Conservation (phyloP, 1,140 invertebrate genomes). For the Drosophila pandora region DNA sequence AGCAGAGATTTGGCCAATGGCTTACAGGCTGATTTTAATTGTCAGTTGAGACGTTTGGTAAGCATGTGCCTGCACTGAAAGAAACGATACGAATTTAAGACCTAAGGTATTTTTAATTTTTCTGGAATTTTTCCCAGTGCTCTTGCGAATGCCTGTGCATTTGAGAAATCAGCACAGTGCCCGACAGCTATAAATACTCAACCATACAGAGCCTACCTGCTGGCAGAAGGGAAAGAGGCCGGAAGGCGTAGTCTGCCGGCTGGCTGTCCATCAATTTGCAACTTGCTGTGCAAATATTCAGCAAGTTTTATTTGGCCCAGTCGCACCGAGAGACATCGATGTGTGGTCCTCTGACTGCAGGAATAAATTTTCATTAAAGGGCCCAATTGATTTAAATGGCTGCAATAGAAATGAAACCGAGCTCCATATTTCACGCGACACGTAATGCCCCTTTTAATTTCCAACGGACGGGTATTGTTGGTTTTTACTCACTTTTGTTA, state of each 20-base stretch:
- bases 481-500: slow-evolving; percentile 14
- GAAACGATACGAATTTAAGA: neutral
- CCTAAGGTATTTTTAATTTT: neutral
- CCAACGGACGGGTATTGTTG: slow-evolving; percentile 21
- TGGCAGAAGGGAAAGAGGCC: neutral
- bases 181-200: slow-evolving; percentile 63
- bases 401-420: slow-evolving; percentile 58
- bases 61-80: neutral
- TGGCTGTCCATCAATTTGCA: slow-evolving; percentile 80
- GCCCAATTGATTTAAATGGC: slow-evolving; percentile 81
- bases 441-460: slow-evolving; percentile 7
- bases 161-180: slow-evolving; percentile 73
- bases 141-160: slow-evolving; percentile 36
- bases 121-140: neutral
- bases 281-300: slow-evolving; percentile 70
- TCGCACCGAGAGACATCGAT: slow-evolving; percentile 6
- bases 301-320: slow-evolving; percentile 70
- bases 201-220: slow-evolving; percentile 56
- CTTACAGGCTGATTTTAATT: slow-evolving; percentile 17
- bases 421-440: slow-evolving; percentile 70
- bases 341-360: slow-evolving; percentile 55
- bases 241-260: slow-evolving; percentile 41
- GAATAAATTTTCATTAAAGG: slow-evolving; percentile 82
- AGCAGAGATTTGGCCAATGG: slow-evolving; percentile 13
- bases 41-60: slow-evolving; percentile 11